Conservation (phyloP, 37 sponge, comb jelly and placozoan genomes). For the Axinella damicornis region DNA sequence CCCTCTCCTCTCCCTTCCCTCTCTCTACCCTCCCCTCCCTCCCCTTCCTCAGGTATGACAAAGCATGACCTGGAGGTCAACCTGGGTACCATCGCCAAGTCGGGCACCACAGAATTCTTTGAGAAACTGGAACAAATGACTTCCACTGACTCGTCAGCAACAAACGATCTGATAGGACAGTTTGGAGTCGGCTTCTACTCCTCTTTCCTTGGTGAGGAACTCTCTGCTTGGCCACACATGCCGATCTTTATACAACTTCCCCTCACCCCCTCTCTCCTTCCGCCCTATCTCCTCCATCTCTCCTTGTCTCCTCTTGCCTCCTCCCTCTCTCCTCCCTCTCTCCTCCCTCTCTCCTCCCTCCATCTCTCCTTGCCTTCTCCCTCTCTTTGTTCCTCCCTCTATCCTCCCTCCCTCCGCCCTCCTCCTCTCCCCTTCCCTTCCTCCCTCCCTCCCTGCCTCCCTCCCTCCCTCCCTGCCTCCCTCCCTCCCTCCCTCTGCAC, state of each 20-base stretch:
- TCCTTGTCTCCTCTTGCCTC: too few species aligned
- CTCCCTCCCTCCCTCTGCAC: not conserved
- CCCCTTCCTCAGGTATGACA: slow-evolving; percentile 86
- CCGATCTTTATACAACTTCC: not conserved
- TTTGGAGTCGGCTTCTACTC: slow-evolving; percentile 99
- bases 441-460: not conserved
- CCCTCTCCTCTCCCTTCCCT: too few species aligned
- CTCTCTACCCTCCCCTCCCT: not conserved
- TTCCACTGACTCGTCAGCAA: slow-evolving; percentile 19
- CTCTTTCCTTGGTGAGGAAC: slow-evolving; percentile 89
- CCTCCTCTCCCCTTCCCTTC: not conserved
- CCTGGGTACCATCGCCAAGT: slow-evolving; percentile 99
- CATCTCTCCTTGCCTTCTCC: too few species aligned
- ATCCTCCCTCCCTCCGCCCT: not conserved
- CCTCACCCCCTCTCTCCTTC: too few species aligned
- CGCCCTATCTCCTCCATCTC: too few species aligned
- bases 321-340: too few species aligned
- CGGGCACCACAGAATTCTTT: slow-evolving; percentile 97
- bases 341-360: too few species aligned
- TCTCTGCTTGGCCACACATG: too few species aligned
- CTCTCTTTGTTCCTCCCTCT: not conserved
- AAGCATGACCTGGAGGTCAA: slow-evolving; percentile 87
- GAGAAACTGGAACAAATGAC: slow-evolving; percentile 74
- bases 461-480: not conserved
- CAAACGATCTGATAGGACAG: slow-evolving; percentile 97